A percentile compares a stretch with the other conserved stretches of the same genome.
phyloP scores from a whole-genome alignment of 1,140 invertebrate genomes.

The Sycophaga agraensis region DNA sequence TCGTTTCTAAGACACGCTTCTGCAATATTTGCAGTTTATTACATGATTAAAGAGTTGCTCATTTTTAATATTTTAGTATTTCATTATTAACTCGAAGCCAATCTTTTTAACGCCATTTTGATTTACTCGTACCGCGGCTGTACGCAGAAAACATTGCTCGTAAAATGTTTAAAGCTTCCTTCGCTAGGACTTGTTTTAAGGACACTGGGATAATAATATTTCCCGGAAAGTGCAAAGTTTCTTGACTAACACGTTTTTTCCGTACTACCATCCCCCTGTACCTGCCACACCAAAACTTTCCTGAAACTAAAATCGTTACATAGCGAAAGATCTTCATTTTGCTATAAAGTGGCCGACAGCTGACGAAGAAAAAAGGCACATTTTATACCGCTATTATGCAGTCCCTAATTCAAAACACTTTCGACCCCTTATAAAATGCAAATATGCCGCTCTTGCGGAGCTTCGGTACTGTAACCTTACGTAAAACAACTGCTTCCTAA shows the following conservation, averaged over 20 bases:
- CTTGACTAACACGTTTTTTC: background rate
- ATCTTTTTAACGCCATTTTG: too few relatives aligned
- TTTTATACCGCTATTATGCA: slow-evolving; percentile 17
- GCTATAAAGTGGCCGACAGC: slow-evolving; percentile 10
- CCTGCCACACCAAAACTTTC: slow-evolving; percentile 5
- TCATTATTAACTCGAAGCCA: too few relatives aligned
- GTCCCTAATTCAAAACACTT: slow-evolving; percentile 22
- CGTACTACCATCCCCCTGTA: too few relatives aligned
- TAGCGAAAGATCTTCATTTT: slow-evolving; percentile 16
- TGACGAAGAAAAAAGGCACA: slow-evolving; percentile 2
- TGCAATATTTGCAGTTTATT: too few relatives aligned
- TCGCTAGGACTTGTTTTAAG: background rate
- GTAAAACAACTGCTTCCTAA: slow-evolving; percentile 21
- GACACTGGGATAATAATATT: slow-evolving; percentile 4
- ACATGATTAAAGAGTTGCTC: too few relatives aligned
- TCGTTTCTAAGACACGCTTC: too few relatives aligned
- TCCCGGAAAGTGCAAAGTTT: slow-evolving; percentile 2
- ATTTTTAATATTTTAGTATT: too few relatives aligned
- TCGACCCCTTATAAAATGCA: slow-evolving; percentile 18
- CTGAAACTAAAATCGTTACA: slow-evolving; percentile 7
- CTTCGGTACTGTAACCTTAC: background rate
- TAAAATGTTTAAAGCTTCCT: slow-evolving; percentile 5
- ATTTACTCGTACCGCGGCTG: background rate
- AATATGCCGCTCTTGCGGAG: background rate
- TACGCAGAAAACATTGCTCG: slow-evolving; percentile 45